A percentile compares a stretch with the other conserved stretches of the same genome.
Evolutionary conservation across 2,113 vertebrate species (phyloP).

Genomic region (Melanostigma gelatinosum): DNA sequence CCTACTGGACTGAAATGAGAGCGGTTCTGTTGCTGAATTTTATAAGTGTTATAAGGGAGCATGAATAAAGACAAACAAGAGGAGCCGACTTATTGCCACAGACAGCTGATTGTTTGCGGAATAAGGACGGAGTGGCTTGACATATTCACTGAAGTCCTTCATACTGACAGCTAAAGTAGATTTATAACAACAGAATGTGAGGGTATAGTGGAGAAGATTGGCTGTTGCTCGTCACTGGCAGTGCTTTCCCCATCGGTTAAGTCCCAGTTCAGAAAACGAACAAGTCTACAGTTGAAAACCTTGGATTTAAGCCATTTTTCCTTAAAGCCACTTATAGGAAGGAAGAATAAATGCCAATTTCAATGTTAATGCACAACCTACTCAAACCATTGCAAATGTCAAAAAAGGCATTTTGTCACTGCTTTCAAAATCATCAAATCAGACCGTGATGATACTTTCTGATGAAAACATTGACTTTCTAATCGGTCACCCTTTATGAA

Average conservation of each 20-base stretch:
- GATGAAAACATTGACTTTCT: too few species aligned
- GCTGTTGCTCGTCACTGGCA: slow-evolving; percentile 14
- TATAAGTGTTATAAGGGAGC: slow-evolving; percentile 1
- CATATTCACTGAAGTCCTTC: slow-evolving; percentile 50
- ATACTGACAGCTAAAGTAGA: slow-evolving; percentile 64
- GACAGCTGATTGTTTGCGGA: slow-evolving; percentile 25
- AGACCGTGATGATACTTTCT: neutral
- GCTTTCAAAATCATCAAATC: neutral
- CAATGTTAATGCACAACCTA: neutral
- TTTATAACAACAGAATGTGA: slow-evolving; percentile 57
- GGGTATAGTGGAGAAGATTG: slow-evolving; percentile 47
- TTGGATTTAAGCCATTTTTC: neutral
- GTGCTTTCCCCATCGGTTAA: slow-evolving; percentile 2
- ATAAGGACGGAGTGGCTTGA: slow-evolving; percentile 29
- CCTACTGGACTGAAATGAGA: neutral
- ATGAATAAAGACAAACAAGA: slow-evolving; percentile 14
- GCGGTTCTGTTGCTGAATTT: neutral
- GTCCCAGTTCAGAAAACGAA: neutral
- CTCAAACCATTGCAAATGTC: neutral
- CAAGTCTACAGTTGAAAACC: neutral
- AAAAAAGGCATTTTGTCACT: neutral
- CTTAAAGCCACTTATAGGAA: neutral
- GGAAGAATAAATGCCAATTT: too few species aligned
- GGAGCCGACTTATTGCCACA: neutral
- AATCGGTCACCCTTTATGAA: neutral